phyloP scores from a whole-genome alignment of 2,888 invertebrate genomes.

The Calephelis perditalis region DNA sequence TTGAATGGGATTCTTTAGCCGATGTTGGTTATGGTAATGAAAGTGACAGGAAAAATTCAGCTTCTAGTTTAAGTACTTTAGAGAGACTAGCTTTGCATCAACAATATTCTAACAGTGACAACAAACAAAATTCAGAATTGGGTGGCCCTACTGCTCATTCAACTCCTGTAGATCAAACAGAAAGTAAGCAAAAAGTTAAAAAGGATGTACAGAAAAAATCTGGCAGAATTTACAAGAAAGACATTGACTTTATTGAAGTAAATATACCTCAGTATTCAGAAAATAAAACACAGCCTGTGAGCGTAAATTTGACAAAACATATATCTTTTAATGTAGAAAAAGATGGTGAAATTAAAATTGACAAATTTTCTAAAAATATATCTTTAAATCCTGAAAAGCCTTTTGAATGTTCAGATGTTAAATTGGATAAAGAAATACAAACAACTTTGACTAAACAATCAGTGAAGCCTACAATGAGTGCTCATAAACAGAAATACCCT shows the following conservation, averaged over 20 bases:
- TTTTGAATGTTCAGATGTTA: conserved; percentile 34
- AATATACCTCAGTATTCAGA: conserved; percentile 50
- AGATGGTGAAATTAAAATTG: conserved; percentile 52
- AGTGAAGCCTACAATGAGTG: conserved; percentile 20
- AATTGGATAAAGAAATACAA: conserved; percentile 61
- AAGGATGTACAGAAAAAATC: conserved; percentile 50
- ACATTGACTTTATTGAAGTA: conserved; percentile 58
- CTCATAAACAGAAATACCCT: conserved; percentile 42
- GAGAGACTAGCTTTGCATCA: conserved; percentile 79
- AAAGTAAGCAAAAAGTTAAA: conserved; percentile 45
- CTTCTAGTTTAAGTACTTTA: conserved; percentile 76
- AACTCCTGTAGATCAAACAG: conserved; percentile 62
- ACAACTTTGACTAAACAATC: conserved; percentile 43
- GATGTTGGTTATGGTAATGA: conserved; percentile 88
- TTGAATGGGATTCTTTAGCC: conserved; percentile 93
- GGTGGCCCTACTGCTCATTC: conserved; percentile 75
- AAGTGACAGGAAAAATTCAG: conserved; percentile 69
- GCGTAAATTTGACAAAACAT: conserved; percentile 67
- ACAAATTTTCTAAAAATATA: conserved; percentile 46
- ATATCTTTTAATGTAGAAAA: conserved; percentile 69
- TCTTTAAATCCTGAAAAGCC: conserved; percentile 41
- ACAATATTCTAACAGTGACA: conserved; percentile 64
- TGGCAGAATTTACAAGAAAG: conserved; percentile 59
- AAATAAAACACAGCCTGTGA: conserved; percentile 48
- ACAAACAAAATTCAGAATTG: conserved; percentile 44